Conservation (phyloP, 2,797 vertebrate species). For the Hemitrygon akajei region DNA sequence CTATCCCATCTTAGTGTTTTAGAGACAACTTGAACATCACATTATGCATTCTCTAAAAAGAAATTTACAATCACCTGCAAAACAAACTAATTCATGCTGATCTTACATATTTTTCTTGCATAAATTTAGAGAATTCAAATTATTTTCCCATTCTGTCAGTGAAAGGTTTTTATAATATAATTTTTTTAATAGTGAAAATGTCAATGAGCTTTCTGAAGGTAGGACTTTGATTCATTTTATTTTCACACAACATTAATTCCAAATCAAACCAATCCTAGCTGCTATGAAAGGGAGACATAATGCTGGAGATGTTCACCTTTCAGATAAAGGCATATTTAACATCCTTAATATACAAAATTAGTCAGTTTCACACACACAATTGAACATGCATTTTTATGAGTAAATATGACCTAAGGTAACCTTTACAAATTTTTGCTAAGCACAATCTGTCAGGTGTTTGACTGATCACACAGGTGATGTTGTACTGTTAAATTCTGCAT, state of each 20-base stretch:
- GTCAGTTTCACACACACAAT: not conserved
- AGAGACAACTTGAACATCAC: not conserved
- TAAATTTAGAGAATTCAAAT: not conserved
- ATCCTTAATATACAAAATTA: slow-evolving; percentile 40
- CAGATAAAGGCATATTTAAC: slow-evolving; percentile 53
- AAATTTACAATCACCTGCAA: not conserved
- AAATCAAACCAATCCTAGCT: slow-evolving; percentile 53
- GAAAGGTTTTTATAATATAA: slow-evolving; percentile 22
- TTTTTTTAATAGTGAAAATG: slow-evolving; percentile 45
- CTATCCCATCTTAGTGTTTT: not conserved
- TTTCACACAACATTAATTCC: slow-evolving; percentile 60
- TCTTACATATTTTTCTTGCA: not conserved
- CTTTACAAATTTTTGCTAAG: not conserved
- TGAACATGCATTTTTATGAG: not conserved
- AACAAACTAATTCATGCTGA: not conserved
- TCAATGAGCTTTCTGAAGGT: slow-evolving; percentile 47
- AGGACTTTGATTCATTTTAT: slow-evolving; percentile 53
- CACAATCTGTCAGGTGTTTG: slow-evolving; percentile 8
- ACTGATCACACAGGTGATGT: slow-evolving; percentile 6
- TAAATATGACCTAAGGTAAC: not conserved
- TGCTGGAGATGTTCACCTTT: slow-evolving; percentile 51
- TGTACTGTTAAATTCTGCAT: not conserved
- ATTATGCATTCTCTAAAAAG: not conserved
- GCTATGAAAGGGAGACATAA: slow-evolving; percentile 52
- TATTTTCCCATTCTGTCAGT: not conserved